Evolutionary conservation across 37 sponge, comb jelly and placozoan species (phyloP).

Genomic region (Beroe forskalii): DNA sequence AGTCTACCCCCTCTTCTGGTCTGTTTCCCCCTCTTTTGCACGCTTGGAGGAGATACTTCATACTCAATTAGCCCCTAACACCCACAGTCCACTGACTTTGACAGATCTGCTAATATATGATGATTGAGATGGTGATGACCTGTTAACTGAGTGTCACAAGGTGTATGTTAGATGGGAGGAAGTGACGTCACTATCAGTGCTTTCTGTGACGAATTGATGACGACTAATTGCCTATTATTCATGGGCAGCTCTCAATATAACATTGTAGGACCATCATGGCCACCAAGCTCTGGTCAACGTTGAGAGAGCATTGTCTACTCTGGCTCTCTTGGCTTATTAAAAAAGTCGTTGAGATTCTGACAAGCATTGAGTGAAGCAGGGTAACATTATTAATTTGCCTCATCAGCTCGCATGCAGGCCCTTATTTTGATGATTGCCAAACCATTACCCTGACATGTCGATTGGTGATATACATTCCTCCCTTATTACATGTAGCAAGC

Average conservation of each 20-base stretch:
- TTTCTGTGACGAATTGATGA: too few species aligned
- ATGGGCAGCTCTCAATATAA: background rate
- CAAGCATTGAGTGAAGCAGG: constrained; percentile 1
- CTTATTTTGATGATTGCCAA: constrained; percentile 55
- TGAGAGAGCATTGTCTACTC: background rate
- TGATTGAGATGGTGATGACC: too few species aligned
- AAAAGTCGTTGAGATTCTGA: constrained; percentile 56
- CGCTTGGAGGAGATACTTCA: too few species aligned
- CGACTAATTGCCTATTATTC: too few species aligned
- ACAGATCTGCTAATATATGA: too few species aligned
- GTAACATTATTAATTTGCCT: constrained; percentile 41
- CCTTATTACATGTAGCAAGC: background rate
- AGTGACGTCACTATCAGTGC: too few species aligned
- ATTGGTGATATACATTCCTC: background rate
- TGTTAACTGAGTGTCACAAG: too few species aligned
- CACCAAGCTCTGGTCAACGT: background rate
- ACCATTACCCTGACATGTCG: constrained; percentile 1
- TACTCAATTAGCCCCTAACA: too few species aligned
- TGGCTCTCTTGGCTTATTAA: background rate
- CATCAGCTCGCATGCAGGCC: constrained; percentile 30
- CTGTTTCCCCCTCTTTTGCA: too few species aligned
- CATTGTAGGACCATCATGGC: background rate
- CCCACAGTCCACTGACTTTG: too few species aligned
- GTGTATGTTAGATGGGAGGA: too few species aligned
- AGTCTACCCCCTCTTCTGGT: too few species aligned